Evolutionary conservation across 2,113 vertebrate species (phyloP), one percentile per base, ranked within the genome.

Genomic region (Seriola quinqueradiata): DNA sequence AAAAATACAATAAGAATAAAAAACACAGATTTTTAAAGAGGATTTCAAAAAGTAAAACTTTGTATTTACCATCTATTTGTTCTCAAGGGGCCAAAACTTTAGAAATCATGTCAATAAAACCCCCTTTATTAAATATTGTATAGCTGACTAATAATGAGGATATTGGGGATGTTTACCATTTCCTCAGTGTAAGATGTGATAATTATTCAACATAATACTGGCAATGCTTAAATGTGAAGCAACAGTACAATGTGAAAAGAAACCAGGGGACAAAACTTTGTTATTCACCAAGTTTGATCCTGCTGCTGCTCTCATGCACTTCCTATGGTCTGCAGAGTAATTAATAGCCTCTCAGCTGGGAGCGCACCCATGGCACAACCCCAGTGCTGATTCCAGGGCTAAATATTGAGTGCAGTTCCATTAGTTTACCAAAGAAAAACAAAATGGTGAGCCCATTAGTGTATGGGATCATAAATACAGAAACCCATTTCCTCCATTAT

Each of bases 401-500:
- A 59, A 58, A 54, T 25, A 72, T 1, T 19, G 52, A 79, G 61
- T 28, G 34, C 14, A 6, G 21, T 65, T 70, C 58, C 48, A 78
- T 80, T 87, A 34, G 23, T 79, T 84, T 79, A 73, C 46, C 2
- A 78, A 78, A 74, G 25, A 25, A 74, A 36, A 25, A 60, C 12
- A 32, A 69, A 61, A 34, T 13, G 48, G 38, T 32, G 11, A 66
- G 12, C 42, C 32, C 83, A 79, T 71, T 54, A 86, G 52, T n/a
- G 36, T 11, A 3, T 13, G 11, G 19, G 40, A 13, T 70, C 64
- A 83, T 11, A 55, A 58, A 75, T 85, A 79, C 32, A 85, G 52
- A 79, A 46, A 65, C 16, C 50, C 42, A 79, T 69, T 83, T 28
- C 50, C 58, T 69, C 63, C 55, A 69, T 81, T 84, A 83, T 64